Conservation (phyloP, 64 coral and sea anemone species). For the Actinia equina region DNA sequence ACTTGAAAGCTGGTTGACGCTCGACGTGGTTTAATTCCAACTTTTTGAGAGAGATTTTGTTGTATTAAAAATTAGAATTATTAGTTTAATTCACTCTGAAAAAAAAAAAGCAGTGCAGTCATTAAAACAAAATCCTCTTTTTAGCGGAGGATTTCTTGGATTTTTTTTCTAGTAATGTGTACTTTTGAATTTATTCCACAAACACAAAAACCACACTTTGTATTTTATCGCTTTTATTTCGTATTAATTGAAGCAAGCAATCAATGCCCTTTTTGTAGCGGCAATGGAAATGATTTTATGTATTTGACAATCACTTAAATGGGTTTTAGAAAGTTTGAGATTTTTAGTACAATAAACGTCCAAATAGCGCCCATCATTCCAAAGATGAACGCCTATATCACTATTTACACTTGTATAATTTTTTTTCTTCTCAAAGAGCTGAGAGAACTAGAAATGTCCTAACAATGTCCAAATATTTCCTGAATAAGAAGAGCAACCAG, state of each 20-base stretch:
- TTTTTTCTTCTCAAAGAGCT: background rate
- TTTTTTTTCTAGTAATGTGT: background rate
- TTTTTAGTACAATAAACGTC: background rate
- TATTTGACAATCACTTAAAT: constrained; percentile 11
- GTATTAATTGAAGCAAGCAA: constrained; percentile 7
- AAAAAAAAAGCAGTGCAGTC: background rate
- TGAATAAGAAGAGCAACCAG: background rate
- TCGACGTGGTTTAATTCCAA: background rate
- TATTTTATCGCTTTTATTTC: background rate
- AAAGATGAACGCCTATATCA: constrained; percentile 2
- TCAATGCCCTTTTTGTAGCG: background rate
- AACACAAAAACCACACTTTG: background rate
- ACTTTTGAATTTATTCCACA: background rate
- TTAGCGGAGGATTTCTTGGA: background rate
- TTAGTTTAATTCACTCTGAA: background rate
- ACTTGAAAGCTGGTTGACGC: background rate
- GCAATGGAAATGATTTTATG: background rate
- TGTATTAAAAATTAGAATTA: background rate
- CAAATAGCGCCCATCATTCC: constrained; percentile 8
- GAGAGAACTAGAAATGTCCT: background rate
- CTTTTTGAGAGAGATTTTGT: background rate
- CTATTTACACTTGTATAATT: constrained; percentile 9
- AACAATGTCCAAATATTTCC: background rate
- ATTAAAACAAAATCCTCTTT: background rate
- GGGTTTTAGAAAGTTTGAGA: constrained; percentile 14